phyloP scores from a whole-genome alignment of 1,140 invertebrate genomes.

The Hyposmocoma kahamanoa region DNA sequence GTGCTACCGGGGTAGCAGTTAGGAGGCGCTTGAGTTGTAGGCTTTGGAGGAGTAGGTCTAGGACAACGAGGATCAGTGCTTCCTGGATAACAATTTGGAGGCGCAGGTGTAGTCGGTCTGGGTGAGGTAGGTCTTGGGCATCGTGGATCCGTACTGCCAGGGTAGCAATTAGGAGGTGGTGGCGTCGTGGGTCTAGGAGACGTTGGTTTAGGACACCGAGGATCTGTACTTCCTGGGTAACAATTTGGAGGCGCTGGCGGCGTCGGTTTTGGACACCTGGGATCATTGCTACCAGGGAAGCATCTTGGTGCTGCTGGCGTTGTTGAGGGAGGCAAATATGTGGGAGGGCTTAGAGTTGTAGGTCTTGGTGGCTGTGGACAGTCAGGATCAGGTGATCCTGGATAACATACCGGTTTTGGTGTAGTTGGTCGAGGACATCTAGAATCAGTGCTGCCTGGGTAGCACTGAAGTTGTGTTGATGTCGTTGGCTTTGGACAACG shows the following conservation, averaged over 20 bases:
- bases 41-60: conserved; percentile 20
- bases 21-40: conserved; percentile 1
- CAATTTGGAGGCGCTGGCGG: conserved; percentile 36
- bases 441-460: conserved; percentile 51
- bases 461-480: conserved; percentile 24
- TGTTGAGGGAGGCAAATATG: conserved; percentile 10
- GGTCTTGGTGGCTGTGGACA: conserved; percentile 18
- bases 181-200: conserved; percentile 28
- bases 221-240: conserved; percentile 45
- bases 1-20: conserved; percentile 39
- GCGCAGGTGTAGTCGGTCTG: conserved; percentile 20
- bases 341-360: conserved; percentile 7
- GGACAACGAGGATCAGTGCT: conserved; percentile 60
- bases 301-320: conserved; percentile 24
- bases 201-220: conserved; percentile 43
- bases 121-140: conserved; percentile 39
- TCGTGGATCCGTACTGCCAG: conserved; percentile 66
- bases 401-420: conserved; percentile 35
- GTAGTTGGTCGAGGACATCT: conserved; percentile 40
- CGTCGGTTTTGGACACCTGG: conserved; percentile 36
- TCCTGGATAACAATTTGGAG: conserved; percentile 38
- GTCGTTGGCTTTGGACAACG: conserved; percentile 28
- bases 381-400: conserved; percentile 55
- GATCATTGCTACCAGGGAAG: conserved; percentile 51
- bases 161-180: conserved; percentile 34